These are phyloP conservation scores for Drosophila pachea DNA, from an alignment of 1,140 invertebrate genomes.

Conservation along the genomic window DNA sequence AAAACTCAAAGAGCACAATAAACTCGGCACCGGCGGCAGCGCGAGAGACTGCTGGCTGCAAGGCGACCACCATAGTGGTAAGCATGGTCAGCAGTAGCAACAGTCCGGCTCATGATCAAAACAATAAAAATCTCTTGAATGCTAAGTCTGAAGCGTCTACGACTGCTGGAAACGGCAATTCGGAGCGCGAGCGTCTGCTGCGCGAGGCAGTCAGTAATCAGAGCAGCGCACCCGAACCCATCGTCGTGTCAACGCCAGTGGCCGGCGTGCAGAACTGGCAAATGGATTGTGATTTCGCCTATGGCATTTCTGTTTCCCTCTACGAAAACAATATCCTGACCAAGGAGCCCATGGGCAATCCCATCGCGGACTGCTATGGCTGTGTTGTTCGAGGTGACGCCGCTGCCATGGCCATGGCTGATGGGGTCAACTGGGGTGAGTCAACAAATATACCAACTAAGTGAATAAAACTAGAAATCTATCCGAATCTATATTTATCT, in stretches of 20 bases:
- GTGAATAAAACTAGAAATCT: background rate
- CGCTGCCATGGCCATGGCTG: constrained; percentile 90
- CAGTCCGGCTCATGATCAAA: constrained; percentile 61
- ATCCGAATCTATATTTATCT: background rate
- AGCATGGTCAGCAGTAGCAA: constrained; percentile 62
- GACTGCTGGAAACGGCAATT: constrained; percentile 33
- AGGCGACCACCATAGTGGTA: constrained; percentile 68
- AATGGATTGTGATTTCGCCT: constrained; percentile 83
- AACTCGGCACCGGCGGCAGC: constrained; percentile 10
- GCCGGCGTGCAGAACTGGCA: constrained; percentile 87
- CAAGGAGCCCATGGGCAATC: constrained; percentile 88
- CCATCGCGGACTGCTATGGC: constrained; percentile 94
- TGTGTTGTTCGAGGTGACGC: constrained; percentile 89
- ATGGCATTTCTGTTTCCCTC: constrained; percentile 85
- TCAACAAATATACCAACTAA: background rate
- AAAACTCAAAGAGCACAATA: constrained; percentile 72
- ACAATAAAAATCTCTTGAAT: constrained; percentile 74
- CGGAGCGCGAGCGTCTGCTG: constrained; percentile 63
- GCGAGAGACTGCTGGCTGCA: constrained; percentile 9
- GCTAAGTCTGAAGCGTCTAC: constrained; percentile 58
- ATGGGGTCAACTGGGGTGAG: constrained; percentile 96
- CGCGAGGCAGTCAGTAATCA: constrained; percentile 74
- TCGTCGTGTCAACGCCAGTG: constrained; percentile 58
- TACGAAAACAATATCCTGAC: constrained; percentile 90
- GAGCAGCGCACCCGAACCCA: constrained; percentile 12